A percentile compares a stretch with the other conserved stretches of the same genome.
phyloP scores from a whole-genome alignment of 2,113 vertebrate genomes.

The Myiagra hebetior region DNA sequence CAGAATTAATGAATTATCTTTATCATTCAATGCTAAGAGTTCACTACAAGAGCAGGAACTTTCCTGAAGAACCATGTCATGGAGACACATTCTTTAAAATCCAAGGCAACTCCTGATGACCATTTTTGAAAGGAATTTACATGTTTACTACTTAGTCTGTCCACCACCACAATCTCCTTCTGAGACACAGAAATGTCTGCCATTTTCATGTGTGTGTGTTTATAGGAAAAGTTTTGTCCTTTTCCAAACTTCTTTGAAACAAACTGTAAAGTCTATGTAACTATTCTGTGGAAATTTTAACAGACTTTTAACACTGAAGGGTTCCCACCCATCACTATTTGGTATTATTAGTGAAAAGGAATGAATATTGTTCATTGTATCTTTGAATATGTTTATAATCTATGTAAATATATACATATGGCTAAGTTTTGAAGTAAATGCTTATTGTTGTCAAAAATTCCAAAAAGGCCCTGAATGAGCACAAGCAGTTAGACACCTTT shows the following conservation, averaged over 20 bases:
- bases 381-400: not conserved
- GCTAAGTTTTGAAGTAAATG: not conserved
- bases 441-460: not conserved
- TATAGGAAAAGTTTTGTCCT: slow-evolving; percentile 43
- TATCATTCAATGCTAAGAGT: not conserved
- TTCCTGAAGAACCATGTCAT: not conserved
- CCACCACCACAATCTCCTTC: slow-evolving; percentile 1
- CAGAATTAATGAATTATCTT: not conserved
- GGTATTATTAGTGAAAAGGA: slow-evolving; percentile 20
- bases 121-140: not conserved
- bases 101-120: not conserved
- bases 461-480: not conserved
- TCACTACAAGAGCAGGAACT: not conserved
- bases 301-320: slow-evolving; percentile 40
- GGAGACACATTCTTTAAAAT: not conserved
- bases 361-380: not conserved
- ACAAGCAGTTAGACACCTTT: not conserved
- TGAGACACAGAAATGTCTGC: slow-evolving; percentile 30
- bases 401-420: not conserved
- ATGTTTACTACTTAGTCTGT: not conserved
- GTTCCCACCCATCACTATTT: slow-evolving; percentile 59
- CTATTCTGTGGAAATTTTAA: not conserved
- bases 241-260: slow-evolving; percentile 39
- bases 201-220: not conserved
- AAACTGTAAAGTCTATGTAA: slow-evolving; percentile 16